Conservation (phyloP, 2,113 vertebrate species). For the Zosterops hypoxanthus region DNA sequence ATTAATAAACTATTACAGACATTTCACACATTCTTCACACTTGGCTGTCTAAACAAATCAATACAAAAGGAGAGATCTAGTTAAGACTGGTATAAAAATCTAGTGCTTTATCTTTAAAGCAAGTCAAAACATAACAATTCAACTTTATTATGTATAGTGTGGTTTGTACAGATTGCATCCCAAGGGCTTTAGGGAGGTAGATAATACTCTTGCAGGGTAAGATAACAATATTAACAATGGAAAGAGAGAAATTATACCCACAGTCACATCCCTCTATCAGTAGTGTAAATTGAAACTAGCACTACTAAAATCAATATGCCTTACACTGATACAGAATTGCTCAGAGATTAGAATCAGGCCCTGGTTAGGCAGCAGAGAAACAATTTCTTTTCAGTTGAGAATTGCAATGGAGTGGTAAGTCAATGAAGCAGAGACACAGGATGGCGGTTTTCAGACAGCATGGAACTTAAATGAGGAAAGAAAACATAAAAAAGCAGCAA, state of each 20-base stretch:
- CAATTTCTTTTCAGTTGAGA: neutral
- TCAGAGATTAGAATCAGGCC: neutral
- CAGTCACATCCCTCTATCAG: neutral
- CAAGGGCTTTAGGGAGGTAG: neutral
- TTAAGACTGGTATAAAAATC: constrained; percentile 10
- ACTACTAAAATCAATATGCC: neutral
- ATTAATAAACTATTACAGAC: constrained; percentile 7
- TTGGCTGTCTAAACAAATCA: constrained; percentile 41
- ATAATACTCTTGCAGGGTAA: neutral
- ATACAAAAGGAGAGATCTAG: neutral
- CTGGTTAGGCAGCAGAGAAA: neutral
- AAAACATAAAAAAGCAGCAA: neutral
- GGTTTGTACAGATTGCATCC: neutral
- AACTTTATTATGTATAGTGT: neutral
- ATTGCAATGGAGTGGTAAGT: neutral
- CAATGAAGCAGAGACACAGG: neutral
- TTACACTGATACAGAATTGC: neutral
- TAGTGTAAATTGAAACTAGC: neutral
- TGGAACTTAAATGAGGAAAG: neutral
- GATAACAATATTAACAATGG: neutral
- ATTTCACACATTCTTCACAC: neutral
- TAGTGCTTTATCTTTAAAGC: constrained; percentile 15
- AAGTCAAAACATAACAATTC: constrained; percentile 26
- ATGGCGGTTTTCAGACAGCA: neutral
- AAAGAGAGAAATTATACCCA: neutral